These are phyloP conservation scores for Balaenoptera acutorostrata DNA, from an alignment of 2,113 vertebrate species.

Conservation along the genomic window DNA sequence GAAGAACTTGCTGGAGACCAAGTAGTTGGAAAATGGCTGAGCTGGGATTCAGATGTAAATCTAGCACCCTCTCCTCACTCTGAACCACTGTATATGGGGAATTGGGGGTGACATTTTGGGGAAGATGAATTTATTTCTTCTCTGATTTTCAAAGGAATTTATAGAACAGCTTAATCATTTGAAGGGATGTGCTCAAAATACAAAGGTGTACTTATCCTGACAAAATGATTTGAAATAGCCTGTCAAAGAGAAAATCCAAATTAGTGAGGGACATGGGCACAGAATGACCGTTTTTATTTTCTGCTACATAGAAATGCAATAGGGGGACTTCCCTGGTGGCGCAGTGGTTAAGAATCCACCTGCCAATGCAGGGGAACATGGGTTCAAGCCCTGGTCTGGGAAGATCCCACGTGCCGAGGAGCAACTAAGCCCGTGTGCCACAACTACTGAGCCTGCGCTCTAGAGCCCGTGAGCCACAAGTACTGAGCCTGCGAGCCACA, in stretches of 20 bases:
- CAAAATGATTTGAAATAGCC: background rate
- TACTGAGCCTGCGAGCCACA: no score
- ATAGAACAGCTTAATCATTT: background rate
- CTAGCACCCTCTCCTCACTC: rapidly evolving
- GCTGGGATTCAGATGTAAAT: background rate
- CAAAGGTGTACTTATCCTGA: background rate
- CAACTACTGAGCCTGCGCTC: no score
- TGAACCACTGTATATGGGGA: background rate
- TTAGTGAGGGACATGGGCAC: background rate
- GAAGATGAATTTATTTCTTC: background rate
- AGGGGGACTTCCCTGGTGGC: background rate
- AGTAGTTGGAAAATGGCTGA: background rate
- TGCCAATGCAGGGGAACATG: no score
- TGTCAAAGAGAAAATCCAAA: background rate
- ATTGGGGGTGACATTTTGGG: background rate
- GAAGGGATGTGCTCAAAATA: background rate
- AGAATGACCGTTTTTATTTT: background rate
- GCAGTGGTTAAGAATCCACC: no score
- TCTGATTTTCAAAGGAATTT: conserved; percentile 9
- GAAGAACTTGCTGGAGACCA: background rate
- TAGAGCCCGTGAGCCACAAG: no score
- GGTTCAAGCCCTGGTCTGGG: no score
- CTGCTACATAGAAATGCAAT: background rate
- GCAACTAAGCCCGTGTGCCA: no score
- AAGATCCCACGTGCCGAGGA: no score